These are phyloP conservation scores for Drosophila grimshawi DNA, from an alignment of 1,140 invertebrate species.

Conservation along the genomic window DNA sequence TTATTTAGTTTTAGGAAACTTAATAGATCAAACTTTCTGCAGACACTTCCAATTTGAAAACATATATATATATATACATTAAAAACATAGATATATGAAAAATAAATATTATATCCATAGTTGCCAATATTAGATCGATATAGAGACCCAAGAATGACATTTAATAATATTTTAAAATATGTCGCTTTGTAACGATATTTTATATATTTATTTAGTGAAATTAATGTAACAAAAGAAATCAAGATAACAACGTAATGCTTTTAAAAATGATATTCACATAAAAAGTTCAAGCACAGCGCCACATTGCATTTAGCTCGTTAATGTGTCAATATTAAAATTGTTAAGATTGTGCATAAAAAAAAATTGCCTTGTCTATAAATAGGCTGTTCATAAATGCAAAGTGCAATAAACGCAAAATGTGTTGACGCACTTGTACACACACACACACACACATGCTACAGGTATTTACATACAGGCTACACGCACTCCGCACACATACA, in stretches of 20 bases:
- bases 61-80: no score
- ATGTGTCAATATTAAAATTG: conserved; percentile 76
- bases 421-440: conserved; percentile 33
- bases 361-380: conserved; percentile 48
- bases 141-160: no score
- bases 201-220: not conserved
- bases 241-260: conserved; percentile 6
- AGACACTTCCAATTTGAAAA: no score
- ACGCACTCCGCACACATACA: conserved; percentile 9
- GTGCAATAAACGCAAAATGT: conserved; percentile 66
- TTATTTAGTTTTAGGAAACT: no score
- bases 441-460: conserved; percentile 7
- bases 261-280: conserved; percentile 36
- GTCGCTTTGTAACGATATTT: no score
- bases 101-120: no score
- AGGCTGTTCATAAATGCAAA: conserved; percentile 37
- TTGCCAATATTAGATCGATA: no score
- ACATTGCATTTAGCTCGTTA: conserved; percentile 22
- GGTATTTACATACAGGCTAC: not conserved
- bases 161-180: no score
- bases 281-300: conserved; percentile 61
- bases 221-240: conserved; percentile 21
- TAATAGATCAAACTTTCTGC: no score
- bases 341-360: conserved; percentile 31
- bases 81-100: no score